Evolutionary conservation across 2,888 invertebrate genomes (phyloP).

Genomic region (Pantelozetes paolii): DNA sequence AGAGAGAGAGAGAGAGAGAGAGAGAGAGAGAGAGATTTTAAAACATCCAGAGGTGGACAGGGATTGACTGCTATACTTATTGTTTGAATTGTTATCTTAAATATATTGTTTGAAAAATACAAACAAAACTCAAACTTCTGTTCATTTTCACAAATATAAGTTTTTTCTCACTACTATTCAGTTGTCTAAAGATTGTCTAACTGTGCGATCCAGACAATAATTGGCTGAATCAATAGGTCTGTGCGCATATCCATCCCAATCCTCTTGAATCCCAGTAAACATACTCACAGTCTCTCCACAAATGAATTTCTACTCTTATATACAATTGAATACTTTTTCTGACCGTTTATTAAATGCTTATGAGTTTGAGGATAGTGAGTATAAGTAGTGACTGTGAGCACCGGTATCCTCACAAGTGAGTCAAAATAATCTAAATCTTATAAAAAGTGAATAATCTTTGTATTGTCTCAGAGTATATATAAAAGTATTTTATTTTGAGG

Average conservation of each 20-base stretch:
- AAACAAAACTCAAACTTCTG: too few relatives aligned
- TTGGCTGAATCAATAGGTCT: background rate
- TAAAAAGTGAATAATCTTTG: background rate
- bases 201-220: background rate
- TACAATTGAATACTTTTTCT: slow-evolving; percentile 4
- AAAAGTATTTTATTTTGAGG: background rate
- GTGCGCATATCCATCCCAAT: background rate
- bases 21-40: too few relatives aligned
- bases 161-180: too few relatives aligned
- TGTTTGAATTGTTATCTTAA: too few relatives aligned
- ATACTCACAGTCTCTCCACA: background rate
- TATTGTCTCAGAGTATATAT: background rate
- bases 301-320: background rate
- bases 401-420: too few relatives aligned
- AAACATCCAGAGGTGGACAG: too few relatives aligned
- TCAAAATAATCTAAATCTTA: background rate
- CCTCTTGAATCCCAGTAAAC: background rate
- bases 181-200: too few relatives aligned
- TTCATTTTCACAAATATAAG: too few relatives aligned
- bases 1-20: too few relatives aligned
- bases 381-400: background rate
- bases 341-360: background rate
- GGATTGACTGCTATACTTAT: too few relatives aligned
- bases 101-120: too few relatives aligned
- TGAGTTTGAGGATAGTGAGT: background rate